These are phyloP conservation scores for Ennomos fuscantarius DNA, from an alignment of 2,888 invertebrate species.

Conservation along the genomic window DNA sequence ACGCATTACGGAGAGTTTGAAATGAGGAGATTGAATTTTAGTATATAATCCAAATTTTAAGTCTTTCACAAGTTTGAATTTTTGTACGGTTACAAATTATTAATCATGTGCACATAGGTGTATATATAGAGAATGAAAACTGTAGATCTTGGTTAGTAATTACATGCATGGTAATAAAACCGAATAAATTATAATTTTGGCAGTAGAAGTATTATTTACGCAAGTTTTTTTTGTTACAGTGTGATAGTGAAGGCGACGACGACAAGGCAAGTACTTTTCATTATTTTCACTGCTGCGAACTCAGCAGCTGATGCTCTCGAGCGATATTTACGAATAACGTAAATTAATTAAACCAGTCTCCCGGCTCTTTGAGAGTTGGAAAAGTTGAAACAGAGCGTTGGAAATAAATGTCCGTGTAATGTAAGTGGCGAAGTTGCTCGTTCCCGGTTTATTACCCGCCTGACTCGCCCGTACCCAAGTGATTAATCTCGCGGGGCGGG, in stretches of 20 bases:
- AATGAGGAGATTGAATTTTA: background rate
- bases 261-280: constrained; percentile 90
- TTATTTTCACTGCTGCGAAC: constrained; percentile 47
- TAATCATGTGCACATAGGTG: constrained; percentile 2
- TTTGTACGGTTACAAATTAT: constrained; percentile 9
- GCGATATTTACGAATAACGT: constrained; percentile 65
- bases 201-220: constrained; percentile 34
- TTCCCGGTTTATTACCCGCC: constrained; percentile 72
- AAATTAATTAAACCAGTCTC: constrained; percentile 74
- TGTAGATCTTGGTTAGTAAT: constrained; percentile 19
- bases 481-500: constrained; percentile 71
- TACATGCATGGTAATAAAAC: constrained; percentile 21
- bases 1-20: background rate
- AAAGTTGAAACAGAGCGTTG: constrained; percentile 76
- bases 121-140: constrained; percentile 14
- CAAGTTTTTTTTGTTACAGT: constrained; percentile 88
- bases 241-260: constrained; percentile 97
- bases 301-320: constrained; percentile 49
- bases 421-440: constrained; percentile 80
- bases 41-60: background rate
- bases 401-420: constrained; percentile 81
- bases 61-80: background rate
- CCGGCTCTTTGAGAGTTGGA: constrained; percentile 65
- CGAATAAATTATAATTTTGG: background rate
- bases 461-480: constrained; percentile 60